Evolutionary conservation across 2,888 invertebrate genomes (phyloP), one percentile per base, ranked within the genome.

Genomic region (Caenorhabditis imperialis): DNA sequence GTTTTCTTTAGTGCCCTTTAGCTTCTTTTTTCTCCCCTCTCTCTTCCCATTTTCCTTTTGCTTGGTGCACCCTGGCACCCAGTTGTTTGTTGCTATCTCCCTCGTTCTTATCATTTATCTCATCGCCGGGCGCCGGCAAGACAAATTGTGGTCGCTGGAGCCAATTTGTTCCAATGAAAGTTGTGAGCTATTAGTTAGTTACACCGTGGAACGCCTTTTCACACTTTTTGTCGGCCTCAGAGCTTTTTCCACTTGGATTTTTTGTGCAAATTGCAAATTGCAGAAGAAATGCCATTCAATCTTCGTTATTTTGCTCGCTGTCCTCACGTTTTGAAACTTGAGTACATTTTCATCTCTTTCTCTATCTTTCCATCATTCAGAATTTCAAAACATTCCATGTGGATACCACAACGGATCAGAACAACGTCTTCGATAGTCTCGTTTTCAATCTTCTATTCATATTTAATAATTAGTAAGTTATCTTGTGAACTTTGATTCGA

Each of bases 41-140:
- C 57, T 57, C 67, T 57, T 55, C 44, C 65, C 40, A 47, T 38
- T 55, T 67, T 67, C 25, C 42, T 38, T 40, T 30, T 50, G 37
- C 27, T 8, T 7, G 7, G 18, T 40, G 40, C 16, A 4, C 7
- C 3, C 40, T 4, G 40, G 7, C 20, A 3, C 40, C 48, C n/a
- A 16, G 42, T 67, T 67, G 57, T 67, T 67, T 67, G 10, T 30
- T 10, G 30, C 6, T 10, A 30, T 6, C 30, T 30, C n/a, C n/a
- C n/a, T n/a, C n/a, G n/a, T n/a, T n/a, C n/a, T 30, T 30, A 67
- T 67, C 67, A 67, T 57, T 67, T 65, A 63, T 57, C 65, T 55
- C 48, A 50, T 55, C 55, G 42, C 30, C 6, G 50, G 67, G 67
- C 48, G 67, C 57, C 57, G 57, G 42, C 37, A 67, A 67, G 67